A percentile compares a stretch with the other conserved stretches of the same genome.
phyloP scores from a whole-genome alignment of 2,797 vertebrate species.

The Echiichthys vipera region DNA sequence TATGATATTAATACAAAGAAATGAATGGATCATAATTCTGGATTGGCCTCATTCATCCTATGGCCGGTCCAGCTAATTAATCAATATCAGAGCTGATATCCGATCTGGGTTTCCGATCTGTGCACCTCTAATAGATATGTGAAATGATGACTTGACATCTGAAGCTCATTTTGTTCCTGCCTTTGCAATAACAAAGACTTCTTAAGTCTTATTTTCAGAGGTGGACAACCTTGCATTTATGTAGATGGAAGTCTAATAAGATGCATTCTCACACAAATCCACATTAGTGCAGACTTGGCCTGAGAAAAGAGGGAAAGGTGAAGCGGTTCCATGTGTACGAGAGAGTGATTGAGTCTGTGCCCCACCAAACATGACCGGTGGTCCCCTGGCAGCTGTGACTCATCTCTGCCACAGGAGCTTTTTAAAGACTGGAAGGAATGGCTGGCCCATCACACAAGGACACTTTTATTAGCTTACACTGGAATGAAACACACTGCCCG shows the following conservation, averaged over 20 bases:
- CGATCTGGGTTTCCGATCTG: no score
- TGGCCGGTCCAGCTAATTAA: no score
- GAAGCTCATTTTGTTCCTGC: no score
- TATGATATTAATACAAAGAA: no score
- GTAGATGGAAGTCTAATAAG: not conserved
- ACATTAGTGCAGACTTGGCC: not conserved
- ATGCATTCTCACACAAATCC: not conserved
- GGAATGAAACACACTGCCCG: constrained; percentile 19
- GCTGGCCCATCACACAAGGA: constrained; percentile 46
- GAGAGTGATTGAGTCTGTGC: constrained; percentile 18
- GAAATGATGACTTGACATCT: not conserved
- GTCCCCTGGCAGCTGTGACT: constrained; percentile 69
- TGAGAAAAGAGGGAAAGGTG: not conserved
- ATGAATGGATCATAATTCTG: no score
- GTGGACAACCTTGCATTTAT: not conserved
- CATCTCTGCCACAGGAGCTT: constrained; percentile 63
- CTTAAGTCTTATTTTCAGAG: no score
- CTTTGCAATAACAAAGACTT: no score
- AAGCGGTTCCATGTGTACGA: not conserved
- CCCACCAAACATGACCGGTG: constrained; percentile 41
- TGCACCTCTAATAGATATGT: no score
- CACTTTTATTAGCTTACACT: constrained; percentile 63
- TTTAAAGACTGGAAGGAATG: constrained; percentile 74
- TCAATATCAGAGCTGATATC: no score
- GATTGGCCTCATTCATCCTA: no score